Base-by-base conservation (phyloP, 1,140 invertebrate genomes). In the Goniozus legneri region DNA sequence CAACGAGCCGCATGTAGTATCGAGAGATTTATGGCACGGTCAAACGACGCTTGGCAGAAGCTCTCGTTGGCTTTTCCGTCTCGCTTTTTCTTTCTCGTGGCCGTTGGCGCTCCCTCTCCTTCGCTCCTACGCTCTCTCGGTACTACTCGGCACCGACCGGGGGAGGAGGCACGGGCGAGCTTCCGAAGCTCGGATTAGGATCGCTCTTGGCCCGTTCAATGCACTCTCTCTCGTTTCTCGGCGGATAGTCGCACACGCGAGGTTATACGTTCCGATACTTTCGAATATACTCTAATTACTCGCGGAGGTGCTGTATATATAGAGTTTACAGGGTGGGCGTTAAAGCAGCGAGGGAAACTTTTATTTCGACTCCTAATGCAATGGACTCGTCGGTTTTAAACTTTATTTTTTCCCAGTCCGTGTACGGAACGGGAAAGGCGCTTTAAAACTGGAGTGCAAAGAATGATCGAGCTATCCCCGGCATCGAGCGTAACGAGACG, bases 11-110 rank as follows among this genome's bases (percentile, higher is more conserved):
- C 6, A 27, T 6, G 24, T 36, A 15, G 35, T 42, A 53, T 53
- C 51, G 51, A 53, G 41, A 45, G 51, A 53, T 53, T 53, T 53
- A 53, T 45, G 47, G 47, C 47, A 8, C 47, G 47, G 42, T 45
- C 47, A 53, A 53, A 48, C 44, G 51, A 53, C 44, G 44, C 47
- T 53, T 53, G 41, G 47, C 51, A 50, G 42, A 43, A 48, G 39
- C 38, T 39, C 20, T 22, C 24, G 24, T 10, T 27, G 24, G 24
- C 24, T 4, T 27, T 27, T n/a, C n/a, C n/a, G n/a, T n/a, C n/a
- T n/a, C n/a, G n/a, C n/a, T n/a, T n/a, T n/a, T n/a, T n/a, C n/a
- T n/a, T n/a, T n/a, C n/a, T n/a, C n/a, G n/a, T n/a, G n/a, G 10
- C 4, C 24, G 24, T 27, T 27, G 24, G 24, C 24, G 24, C 10